Evolutionary conservation across 2,113 vertebrate species (phyloP), one percentile per base, ranked within the genome.

Genomic region (Chauna torquata): DNA sequence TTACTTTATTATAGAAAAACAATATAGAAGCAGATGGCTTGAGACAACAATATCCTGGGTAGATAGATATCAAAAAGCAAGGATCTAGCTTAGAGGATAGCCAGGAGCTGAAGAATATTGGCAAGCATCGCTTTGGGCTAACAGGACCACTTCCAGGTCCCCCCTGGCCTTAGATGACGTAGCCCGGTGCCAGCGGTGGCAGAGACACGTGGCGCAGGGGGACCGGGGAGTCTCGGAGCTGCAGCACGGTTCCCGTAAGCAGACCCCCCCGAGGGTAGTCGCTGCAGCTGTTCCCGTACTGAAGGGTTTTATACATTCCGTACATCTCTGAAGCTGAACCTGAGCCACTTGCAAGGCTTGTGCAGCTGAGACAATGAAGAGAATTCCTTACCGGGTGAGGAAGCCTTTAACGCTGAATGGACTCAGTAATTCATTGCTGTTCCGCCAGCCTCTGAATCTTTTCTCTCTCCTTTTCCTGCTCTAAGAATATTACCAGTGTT

Each of bases 301-400:
- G 0, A 40, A 92, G 81, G 82, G 69, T 70, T 96, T 96, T 92
- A 69, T 22, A n/a, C 71, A 81, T 93, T 25, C 88, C 3, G 3
- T 96, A 47, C 95, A 85, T 94, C 91, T 96, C 92, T 71, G 75
- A 85, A 94, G 94, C 95, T 90, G 96, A 94, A 92, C 74, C 94
- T 95, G 96, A 97, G 96, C 96, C 96, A n/a, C 80, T 85, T 18
- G 69, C 76, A 69, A 93, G 92, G 95, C 93, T 91, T 89, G 87
- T 81, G 71, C 94, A 94, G 89, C 95, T 95, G 82, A 96, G 92
- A 88, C 94, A 76, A 75, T 54, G 89, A 92, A 92, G 88, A 92
- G 79, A 95, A 89, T 74, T 94, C 74, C 87, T 93, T 71, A 49
- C 69, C 62, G 32, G 64, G 77, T 32, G 80, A 90, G 90, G 87